phyloP scores from a whole-genome alignment of 1,140 invertebrate genomes.

The Papilio machaon region DNA sequence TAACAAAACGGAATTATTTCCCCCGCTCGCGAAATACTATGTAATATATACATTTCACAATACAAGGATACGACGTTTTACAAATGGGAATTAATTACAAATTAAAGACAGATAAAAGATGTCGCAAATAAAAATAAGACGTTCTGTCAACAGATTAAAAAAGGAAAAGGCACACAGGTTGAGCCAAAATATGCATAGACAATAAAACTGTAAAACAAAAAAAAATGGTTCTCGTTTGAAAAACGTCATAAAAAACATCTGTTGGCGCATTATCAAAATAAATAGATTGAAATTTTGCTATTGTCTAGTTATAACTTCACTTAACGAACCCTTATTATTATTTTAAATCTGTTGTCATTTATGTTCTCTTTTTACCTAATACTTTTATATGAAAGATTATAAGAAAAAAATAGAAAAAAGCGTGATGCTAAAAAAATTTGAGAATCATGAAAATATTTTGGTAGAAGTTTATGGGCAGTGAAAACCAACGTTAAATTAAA shows the following conservation, averaged over 20 bases:
- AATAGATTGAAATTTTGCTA: constrained; percentile 7
- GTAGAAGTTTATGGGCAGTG: too few relatives aligned
- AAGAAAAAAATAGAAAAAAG: neutral
- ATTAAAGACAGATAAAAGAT: neutral
- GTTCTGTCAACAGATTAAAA: neutral
- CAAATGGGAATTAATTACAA: constrained; percentile 37
- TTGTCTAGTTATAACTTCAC: neutral
- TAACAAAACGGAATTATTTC: neutral
- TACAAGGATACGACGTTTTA: constrained; percentile 38
- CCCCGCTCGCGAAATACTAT: neutral
- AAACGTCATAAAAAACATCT: constrained; percentile 47
- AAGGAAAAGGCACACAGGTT: neutral
- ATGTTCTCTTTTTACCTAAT: neutral
- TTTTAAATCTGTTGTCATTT: neutral
- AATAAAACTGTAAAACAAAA: neutral
- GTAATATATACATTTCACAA: constrained; percentile 27
- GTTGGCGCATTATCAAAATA: constrained; percentile 69
- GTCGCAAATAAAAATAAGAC: neutral
- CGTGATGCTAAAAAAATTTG: neutral
- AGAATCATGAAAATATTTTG: neutral
- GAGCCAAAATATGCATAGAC: neutral
- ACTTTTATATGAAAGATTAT: neutral
- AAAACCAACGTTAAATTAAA: too few relatives aligned
- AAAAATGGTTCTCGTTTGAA: constrained; percentile 46
- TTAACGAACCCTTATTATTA: neutral